A percentile compares a stretch with the other conserved stretches of the same genome.
phyloP scores from a whole-genome alignment of 1,140 invertebrate species.

The Drosophila elegans region DNA sequence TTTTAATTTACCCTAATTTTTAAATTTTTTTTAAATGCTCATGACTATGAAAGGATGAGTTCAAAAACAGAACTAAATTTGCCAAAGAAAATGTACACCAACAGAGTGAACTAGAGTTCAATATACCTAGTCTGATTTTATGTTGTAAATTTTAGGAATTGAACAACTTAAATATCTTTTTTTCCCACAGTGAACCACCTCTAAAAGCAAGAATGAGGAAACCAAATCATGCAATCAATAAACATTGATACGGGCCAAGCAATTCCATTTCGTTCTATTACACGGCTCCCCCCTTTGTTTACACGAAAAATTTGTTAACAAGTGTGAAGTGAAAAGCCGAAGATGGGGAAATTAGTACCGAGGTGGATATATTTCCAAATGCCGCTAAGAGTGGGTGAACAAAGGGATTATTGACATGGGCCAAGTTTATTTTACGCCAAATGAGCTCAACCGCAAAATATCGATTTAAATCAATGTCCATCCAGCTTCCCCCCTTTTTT shows the following conservation, averaged over 20 bases:
- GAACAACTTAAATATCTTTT: neutral
- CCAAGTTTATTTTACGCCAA: conserved; percentile 81
- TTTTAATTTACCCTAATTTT: no score
- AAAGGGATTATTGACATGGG: conserved; percentile 79
- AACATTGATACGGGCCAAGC: conserved; percentile 45
- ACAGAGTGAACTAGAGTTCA: neutral
- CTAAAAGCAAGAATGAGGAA: conserved; percentile 44
- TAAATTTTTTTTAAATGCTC: no score
- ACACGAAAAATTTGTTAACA: conserved; percentile 75
- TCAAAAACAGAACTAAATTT: no score
- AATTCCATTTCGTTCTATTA: conserved; percentile 40
- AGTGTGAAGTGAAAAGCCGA: conserved; percentile 65
- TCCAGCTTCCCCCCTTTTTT: conserved; percentile 29
- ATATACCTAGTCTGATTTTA: conserved; percentile 3
- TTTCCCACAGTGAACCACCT: conserved; percentile 22
- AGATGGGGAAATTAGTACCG: conserved; percentile 24
- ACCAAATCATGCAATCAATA: conserved; percentile 58
- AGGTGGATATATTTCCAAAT: conserved; percentile 35
- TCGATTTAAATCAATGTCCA: conserved; percentile 79
- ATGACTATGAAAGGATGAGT: no score
- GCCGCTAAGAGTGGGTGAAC: conserved; percentile 40
- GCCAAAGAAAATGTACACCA: neutral
- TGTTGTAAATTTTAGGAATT: conserved; percentile 11
- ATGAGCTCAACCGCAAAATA: conserved; percentile 81
- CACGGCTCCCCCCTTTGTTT: conserved; percentile 31